Evolutionary conservation across 1,140 invertebrate species (phyloP), one percentile per base, ranked within the genome.

Genomic region (Zaprionus tsacasi): DNA sequence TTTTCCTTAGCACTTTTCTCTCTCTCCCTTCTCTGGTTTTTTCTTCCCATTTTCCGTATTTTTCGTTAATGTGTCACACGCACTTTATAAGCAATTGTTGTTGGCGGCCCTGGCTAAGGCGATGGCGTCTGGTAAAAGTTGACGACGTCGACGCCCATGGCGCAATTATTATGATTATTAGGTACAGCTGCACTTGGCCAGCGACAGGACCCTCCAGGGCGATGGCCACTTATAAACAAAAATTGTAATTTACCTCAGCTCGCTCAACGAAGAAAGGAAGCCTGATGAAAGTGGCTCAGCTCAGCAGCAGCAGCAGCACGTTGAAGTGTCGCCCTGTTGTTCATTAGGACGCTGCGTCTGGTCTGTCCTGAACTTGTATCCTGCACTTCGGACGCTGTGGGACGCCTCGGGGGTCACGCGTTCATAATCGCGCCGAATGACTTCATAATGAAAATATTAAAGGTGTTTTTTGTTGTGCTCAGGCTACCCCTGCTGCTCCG

Each of bases 391-490:
- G 81, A 70, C 59, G 82, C 82, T 78, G 82, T 79, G 77, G 63
- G 70, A 57, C 83, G 85, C 85, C 83, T 88, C 64, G 83, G 83
- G 83, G 83, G 83, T 88, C 83, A 88, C 85, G 85, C 85, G 78
- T 81, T 89, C 85, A 89, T 90, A 89, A 89, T 90, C 81, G 85
- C 85, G 79, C 79, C 71, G 74, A 90, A 90, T 90, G 86, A 90
- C 86, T 90, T 87, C 87, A 86, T 90, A 90, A 90, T 91, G 87
- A 91, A 90, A 90, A 90, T 90, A 90, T 90, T 89, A 90, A 90
- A 90, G 87, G 86, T 88, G 85, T 83, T 88, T 88, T 81, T 78
- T 88, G 85, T 69, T 77, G 45, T 83, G 66, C 25, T 70, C 21
- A 1, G 21, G 21, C 21, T 21, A 21, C 21, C 21, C 21, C 21